phyloP scores from a whole-genome alignment of 2,113 vertebrate species.

The Tiliqua scincoides region DNA sequence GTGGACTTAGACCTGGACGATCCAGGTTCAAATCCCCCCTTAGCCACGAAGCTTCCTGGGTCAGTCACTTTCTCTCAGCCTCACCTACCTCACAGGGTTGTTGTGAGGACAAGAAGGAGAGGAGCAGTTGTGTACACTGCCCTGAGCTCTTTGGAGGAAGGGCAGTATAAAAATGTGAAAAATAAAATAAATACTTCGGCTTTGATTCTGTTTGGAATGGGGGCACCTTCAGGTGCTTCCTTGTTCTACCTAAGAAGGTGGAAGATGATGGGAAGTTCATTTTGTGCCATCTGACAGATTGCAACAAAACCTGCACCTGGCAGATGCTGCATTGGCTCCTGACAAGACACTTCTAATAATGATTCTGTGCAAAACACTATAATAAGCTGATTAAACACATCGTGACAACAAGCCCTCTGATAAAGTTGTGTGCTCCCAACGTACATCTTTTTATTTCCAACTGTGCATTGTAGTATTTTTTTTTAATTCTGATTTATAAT shows the following conservation, averaged over 20 bases:
- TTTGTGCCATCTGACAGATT: not conserved
- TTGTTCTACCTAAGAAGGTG: not conserved
- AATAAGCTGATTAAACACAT: not conserved
- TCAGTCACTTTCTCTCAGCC: no score
- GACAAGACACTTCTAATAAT: constrained; percentile 3
- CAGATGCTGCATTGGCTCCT: not conserved
- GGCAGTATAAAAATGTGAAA: no score
- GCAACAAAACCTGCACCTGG: not conserved
- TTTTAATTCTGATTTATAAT: not conserved
- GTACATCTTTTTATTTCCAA: not conserved
- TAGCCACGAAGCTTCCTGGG: no score
- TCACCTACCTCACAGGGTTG: no score
- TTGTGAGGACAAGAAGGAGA: no score
- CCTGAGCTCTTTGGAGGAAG: no score
- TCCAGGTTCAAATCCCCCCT: no score
- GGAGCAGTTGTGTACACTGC: no score
- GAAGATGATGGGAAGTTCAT: not conserved
- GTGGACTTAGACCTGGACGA: no score
- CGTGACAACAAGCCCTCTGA: not conserved
- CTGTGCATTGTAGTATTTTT: not conserved
- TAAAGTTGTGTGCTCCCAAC: not conserved
- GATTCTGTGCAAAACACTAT: constrained; percentile 2
- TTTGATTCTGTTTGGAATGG: not conserved
- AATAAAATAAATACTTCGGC: no score
- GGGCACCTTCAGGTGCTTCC: not conserved